Conservation (phyloP, 2,113 vertebrate species). For the Amazona guildingii region DNA sequence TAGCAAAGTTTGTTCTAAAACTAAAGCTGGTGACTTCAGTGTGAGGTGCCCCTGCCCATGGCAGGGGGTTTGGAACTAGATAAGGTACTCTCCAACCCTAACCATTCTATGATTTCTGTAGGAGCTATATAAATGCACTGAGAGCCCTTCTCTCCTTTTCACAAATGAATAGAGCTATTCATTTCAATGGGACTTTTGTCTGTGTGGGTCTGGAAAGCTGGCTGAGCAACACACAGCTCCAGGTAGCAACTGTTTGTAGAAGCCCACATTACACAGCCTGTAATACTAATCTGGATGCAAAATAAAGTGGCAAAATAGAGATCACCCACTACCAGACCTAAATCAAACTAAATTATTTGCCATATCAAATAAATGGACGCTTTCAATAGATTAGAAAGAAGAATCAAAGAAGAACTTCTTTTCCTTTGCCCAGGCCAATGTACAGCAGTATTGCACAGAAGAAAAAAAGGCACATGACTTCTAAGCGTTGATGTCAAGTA, state of each 20-base stretch:
- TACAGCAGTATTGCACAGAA: background rate
- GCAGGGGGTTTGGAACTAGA: too few relatives aligned
- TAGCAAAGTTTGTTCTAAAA: conserved; percentile 42
- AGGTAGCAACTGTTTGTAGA: conserved; percentile 70
- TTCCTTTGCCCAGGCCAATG: background rate
- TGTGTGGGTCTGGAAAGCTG: conserved; percentile 59
- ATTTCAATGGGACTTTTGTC: conserved; percentile 66
- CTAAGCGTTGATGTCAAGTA: background rate
- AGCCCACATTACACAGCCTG: conserved; percentile 1
- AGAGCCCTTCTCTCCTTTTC: conserved; percentile 7
- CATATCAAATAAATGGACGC: background rate
- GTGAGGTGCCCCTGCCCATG: too few relatives aligned
- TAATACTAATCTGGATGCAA: background rate
- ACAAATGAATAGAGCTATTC: conserved; percentile 74
- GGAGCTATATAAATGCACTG: conserved; percentile 43
- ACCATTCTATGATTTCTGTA: background rate
- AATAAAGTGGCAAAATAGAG: background rate
- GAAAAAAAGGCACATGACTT: background rate
- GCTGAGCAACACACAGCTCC: conserved; percentile 42
- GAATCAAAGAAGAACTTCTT: background rate
- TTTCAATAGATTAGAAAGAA: background rate
- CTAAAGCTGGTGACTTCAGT: conserved; percentile 27
- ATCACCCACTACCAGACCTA: background rate
- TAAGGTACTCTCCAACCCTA: too few relatives aligned
- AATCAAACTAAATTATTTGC: background rate